Conservation (phyloP, 2,888 invertebrate species). For the Lepidocyrtinus sp. region DNA sequence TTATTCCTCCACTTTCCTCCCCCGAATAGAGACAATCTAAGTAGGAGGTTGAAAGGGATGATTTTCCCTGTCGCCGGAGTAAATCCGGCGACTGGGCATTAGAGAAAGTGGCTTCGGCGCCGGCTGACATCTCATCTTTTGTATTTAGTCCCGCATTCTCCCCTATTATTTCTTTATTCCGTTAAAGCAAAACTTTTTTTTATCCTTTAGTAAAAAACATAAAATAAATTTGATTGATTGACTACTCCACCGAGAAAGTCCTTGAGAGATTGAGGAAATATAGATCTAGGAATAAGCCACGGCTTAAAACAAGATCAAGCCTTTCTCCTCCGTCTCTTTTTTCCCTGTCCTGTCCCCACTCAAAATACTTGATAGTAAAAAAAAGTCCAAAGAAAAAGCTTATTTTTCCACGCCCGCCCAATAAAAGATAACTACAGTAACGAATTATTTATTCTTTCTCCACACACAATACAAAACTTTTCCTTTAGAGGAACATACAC, state of each 20-base stretch:
- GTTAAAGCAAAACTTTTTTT: no score
- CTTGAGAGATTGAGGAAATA: background rate
- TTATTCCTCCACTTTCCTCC: background rate
- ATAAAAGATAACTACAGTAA: no score
- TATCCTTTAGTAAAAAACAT: no score
- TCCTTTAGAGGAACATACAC: no score
- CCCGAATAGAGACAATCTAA: slow-evolving; percentile 6
- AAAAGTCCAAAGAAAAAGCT: no score
- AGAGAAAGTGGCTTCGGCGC: slow-evolving; percentile 21
- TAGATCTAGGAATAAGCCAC: background rate
- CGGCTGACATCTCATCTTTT: slow-evolving; percentile 37
- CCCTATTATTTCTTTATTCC: background rate
- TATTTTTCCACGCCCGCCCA: no score
- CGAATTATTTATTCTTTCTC: no score
- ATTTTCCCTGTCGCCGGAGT: background rate
- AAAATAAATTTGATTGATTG: background rate
- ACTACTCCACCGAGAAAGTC: background rate
- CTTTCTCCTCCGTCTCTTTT: background rate
- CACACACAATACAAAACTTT: no score
- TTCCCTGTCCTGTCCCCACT: no score
- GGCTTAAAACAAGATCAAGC: no score
- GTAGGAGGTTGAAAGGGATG: background rate
- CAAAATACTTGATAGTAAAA: no score
- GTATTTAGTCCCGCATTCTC: slow-evolving; percentile 16
- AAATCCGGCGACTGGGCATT: background rate